A percentile compares a stretch with the other conserved stretches of the same genome.
Evolutionary conservation across 2,113 vertebrate genomes (phyloP).

Genomic region (Pavo muticus): DNA sequence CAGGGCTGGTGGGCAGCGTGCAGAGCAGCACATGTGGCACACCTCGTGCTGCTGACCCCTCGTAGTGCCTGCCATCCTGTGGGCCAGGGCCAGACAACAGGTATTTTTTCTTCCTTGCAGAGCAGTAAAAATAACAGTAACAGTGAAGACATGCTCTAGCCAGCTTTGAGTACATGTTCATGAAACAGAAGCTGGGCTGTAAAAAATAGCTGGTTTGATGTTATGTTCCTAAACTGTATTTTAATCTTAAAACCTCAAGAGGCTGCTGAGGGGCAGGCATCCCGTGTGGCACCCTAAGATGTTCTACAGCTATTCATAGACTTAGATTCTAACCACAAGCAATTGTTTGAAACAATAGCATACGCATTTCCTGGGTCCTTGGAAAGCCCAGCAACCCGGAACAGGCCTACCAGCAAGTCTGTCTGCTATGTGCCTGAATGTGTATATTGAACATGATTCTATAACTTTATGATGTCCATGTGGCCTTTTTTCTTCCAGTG

Average conservation of each 20-base stretch:
- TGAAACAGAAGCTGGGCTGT: neutral
- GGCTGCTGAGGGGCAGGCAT: neutral
- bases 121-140: neutral
- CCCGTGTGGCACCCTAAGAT: neutral
- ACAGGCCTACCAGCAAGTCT: fast-evolving
- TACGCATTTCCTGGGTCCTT: neutral
- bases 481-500: neutral
- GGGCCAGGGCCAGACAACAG: too few relatives aligned
- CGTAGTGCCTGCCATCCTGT: neutral
- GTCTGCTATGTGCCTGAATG: fast-evolving
- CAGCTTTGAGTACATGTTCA: neutral
- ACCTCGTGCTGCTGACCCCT: fast-evolving
- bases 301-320: neutral
- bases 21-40: neutral
- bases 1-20: fast-evolving
- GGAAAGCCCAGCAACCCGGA: neutral
- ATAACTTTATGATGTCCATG: neutral
- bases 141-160: neutral
- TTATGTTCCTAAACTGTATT: neutral
- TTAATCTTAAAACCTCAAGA: neutral
- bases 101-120: neutral
- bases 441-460: too few relatives aligned
- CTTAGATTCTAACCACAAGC: neutral
- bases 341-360: neutral
- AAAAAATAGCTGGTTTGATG: neutral